Base-by-base conservation (phyloP, 2,888 invertebrate genomes). In the Latrodectus hesperus region DNA sequence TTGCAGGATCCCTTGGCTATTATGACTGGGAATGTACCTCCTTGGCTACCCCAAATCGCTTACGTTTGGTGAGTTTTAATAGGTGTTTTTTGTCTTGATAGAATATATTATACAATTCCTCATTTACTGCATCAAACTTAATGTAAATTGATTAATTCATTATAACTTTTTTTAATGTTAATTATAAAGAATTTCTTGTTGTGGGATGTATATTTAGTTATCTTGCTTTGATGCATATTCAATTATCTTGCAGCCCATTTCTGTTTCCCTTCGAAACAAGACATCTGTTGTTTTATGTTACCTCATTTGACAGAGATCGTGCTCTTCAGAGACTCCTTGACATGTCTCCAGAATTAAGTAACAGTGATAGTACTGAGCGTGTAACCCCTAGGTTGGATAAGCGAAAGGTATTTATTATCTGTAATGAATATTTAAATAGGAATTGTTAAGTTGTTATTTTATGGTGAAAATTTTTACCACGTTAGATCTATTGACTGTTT, bases 1-100 rank as follows among this genome's bases (percentile, higher is more conserved):
- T 94, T 99, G 73, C 99, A 99, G 93, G 99, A 99, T 93, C 99
- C 99, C 9, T 94, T 99, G 88, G 98, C 99, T 10, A 98, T 99
- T 90, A 98, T 99, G 97, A 94, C 99, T 0, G 99, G 99, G 90
- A 99, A 99, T 93, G 94, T 99, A 90, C 99, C 99, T 0, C 95
- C 96, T 76, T 99, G 99, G 99, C 93, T 99, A 89, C 96, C 96
- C 90, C 97, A 97, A 93, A 95, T 98, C 79, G 96, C 97, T 80
- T 95, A 95, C 90, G 95, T 95, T 79, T 97, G 96, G 95, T 95
- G 90, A 94, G 72, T 75, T n/a, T 55, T 71, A n/a, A 53, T 38
- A 38, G 10, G n/a, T 8, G 5, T 16, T 10, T 73, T 53, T 53
- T 53, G 14, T 22, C 12, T 5, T 53, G n/a, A 5, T 72, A 52